Conservation (phyloP, 2,888 invertebrate genomes). For the Linnaemya vulpina region DNA sequence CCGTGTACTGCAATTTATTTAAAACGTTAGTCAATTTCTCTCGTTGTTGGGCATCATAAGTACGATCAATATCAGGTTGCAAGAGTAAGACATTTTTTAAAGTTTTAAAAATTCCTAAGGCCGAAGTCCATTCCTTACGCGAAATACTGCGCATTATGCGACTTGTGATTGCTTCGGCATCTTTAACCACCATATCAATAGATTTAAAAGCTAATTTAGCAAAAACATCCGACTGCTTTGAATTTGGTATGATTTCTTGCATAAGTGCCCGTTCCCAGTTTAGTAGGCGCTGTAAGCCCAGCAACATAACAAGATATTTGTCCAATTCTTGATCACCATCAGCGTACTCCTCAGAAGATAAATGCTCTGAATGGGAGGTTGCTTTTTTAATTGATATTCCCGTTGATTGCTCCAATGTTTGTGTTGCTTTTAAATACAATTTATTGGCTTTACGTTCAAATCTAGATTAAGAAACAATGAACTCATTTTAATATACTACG, state of each 20-base stretch:
- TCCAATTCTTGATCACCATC: slow-evolving; percentile 92
- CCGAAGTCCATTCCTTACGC: slow-evolving; percentile 91
- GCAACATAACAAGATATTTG: slow-evolving; percentile 91
- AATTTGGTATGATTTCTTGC: slow-evolving; percentile 91
- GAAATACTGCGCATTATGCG: slow-evolving; percentile 90
- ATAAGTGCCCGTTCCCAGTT: slow-evolving; percentile 93
- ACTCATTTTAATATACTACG: neutral
- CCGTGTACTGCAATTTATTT: slow-evolving; percentile 89
- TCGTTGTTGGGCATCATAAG: slow-evolving; percentile 88
- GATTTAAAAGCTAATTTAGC: slow-evolving; percentile 92
- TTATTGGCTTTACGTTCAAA: slow-evolving; percentile 92
- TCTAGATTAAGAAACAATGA: slow-evolving; percentile 78
- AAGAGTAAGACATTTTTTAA: slow-evolving; percentile 89
- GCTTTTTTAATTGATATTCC: slow-evolving; percentile 88
- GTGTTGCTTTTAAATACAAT: slow-evolving; percentile 92
- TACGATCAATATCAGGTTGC: slow-evolving; percentile 91
- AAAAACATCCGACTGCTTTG: slow-evolving; percentile 92
- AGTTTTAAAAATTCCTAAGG: slow-evolving; percentile 91
- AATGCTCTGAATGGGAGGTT: slow-evolving; percentile 81
- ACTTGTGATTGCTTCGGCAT: slow-evolving; percentile 92
- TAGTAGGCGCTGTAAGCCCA: slow-evolving; percentile 92
- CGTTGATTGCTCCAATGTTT: slow-evolving; percentile 91
- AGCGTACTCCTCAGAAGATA: slow-evolving; percentile 81
- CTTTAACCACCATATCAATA: slow-evolving; percentile 92
- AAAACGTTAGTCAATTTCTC: slow-evolving; percentile 89